phyloP scores from a whole-genome alignment of 2,888 invertebrate species.

The Uropetala carovei region DNA sequence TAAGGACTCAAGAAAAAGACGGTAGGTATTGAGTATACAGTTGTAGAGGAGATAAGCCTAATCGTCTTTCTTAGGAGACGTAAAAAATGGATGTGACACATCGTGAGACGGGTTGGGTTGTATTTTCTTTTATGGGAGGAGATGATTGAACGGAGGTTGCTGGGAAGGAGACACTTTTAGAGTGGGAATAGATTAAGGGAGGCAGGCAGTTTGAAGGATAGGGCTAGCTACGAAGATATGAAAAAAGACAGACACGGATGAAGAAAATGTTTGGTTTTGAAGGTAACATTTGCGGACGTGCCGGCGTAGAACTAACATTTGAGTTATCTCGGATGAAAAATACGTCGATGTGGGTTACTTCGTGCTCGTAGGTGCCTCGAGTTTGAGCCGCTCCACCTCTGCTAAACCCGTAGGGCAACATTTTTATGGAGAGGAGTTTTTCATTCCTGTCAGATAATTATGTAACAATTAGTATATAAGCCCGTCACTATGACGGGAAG shows the following conservation, averaged over 20 bases:
- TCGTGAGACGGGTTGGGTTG: not conserved
- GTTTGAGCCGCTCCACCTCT: too few relatives aligned
- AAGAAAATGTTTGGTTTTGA: not conserved
- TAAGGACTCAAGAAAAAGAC: not conserved
- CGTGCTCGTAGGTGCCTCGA: too few relatives aligned
- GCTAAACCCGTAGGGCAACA: too few relatives aligned
- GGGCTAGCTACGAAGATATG: not conserved
- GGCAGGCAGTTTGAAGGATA: slow-evolving; percentile 1
- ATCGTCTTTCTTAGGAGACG: not conserved
- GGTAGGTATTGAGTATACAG: not conserved
- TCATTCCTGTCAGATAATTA: too few relatives aligned
- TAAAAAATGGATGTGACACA: not conserved
- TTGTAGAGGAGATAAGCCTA: not conserved
- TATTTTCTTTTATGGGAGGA: slow-evolving; percentile 6
- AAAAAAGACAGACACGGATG: not conserved
- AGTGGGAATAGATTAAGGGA: not conserved
- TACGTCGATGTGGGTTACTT: not conserved
- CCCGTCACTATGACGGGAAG: too few relatives aligned
- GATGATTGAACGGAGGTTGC: not conserved
- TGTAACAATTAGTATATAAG: too few relatives aligned
- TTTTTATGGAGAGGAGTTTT: too few relatives aligned
- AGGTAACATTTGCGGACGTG: not conserved
- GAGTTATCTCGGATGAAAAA: not conserved
- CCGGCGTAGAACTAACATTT: not conserved
- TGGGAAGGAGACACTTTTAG: not conserved